Evolutionary conservation across 2,797 vertebrate genomes (phyloP), one percentile per base, ranked within the genome.

Genomic region (Chelidonichthys spinosus): DNA sequence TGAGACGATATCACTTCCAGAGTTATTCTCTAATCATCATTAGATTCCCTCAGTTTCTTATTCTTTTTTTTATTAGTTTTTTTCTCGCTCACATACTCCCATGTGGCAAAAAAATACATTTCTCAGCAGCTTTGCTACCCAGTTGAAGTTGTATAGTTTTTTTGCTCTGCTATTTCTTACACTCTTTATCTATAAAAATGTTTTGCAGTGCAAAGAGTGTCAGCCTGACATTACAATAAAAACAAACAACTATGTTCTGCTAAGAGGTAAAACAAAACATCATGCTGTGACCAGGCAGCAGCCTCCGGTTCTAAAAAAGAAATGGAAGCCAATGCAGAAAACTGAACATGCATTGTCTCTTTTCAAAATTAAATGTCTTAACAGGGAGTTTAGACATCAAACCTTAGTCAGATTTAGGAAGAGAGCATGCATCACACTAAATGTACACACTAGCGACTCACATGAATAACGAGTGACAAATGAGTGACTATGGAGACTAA

Each of bases 1-100:
- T 5, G 17, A 69, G 33, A 76, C 73, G 25, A 37, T 58, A 75
- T 63, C 52, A 78, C 68, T 61, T 62, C 5, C 18, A 54, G 50
- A 63, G 54, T 40, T 17, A 0, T 37, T 40, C 53, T 65, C n/a
- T 25, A 14, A 40, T 74, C n/a, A 58, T 63, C 33, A 46, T 49
- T 53, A 55, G 1, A 39, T 61, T 33, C 54, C 50, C n/a, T 55
- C 32, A 25, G 46, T 53, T 69, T 69, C 43, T 52, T 14, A 8
- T 25, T 44, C 17, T 55, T 33, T 56, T 5, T 33, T 55, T 56
- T 0, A 14, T 42, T 13, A 5, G 1, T 47, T 37, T 14, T 18
- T 11, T 37, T 43, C 2, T 52, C 11, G n/a, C 43, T 17, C 63
- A 44, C 1, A n/a, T 32, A 52, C 11, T 33, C 11, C 25, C 25